phyloP scores from a whole-genome alignment of 2,888 invertebrate species.

The Nysson spinosus region DNA sequence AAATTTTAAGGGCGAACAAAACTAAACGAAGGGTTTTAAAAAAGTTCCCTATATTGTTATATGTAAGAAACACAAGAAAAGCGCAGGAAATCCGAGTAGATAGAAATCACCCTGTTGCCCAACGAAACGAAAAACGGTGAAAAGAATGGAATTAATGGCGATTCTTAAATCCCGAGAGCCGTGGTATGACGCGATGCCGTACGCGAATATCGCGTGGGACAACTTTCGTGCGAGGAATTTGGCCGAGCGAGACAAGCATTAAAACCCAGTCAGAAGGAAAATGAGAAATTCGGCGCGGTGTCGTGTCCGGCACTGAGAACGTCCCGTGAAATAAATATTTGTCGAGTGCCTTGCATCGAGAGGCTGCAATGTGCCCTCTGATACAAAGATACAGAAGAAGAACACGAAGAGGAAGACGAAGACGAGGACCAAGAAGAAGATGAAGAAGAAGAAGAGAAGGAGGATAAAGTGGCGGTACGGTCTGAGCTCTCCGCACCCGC shows the following conservation, averaged over 20 bases:
- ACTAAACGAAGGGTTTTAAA: no score
- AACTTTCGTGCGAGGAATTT: constrained; percentile 22
- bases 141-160: no score
- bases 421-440: constrained; percentile 33
- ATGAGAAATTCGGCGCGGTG: constrained; percentile 16
- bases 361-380: constrained; percentile 50
- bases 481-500: constrained; percentile 53
- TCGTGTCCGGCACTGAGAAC: constrained; percentile 36
- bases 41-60: no score
- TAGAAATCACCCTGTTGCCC: no score
- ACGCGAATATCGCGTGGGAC: constrained; percentile 6
- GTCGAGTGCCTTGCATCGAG: constrained; percentile 58
- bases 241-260: neutral
- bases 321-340: constrained; percentile 63
- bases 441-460: constrained; percentile 35
- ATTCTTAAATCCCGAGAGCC: no score
- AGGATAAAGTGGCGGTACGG: constrained; percentile 46
- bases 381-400: constrained; percentile 31
- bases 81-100: no score
- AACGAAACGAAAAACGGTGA: no score
- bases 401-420: constrained; percentile 48
- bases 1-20: no score
- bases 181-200: neutral
- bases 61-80: no score
- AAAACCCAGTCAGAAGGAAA: neutral